phyloP scores from a whole-genome alignment of 2,113 vertebrate genomes.

The Ammospiza nelsoni region DNA sequence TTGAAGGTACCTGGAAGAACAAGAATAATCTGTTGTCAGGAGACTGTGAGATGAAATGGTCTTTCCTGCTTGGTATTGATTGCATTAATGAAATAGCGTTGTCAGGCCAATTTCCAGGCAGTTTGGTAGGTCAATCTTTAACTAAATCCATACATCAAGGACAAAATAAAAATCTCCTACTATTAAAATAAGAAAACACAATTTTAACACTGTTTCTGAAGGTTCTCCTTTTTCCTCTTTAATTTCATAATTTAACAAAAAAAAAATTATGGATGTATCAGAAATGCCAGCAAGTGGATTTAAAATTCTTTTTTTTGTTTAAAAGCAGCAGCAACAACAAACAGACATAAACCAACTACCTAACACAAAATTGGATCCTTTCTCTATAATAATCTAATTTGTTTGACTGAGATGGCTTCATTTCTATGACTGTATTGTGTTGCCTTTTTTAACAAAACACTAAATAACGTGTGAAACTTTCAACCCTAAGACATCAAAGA shows the following conservation, averaged over 20 bases:
- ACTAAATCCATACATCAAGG: conserved; percentile 61
- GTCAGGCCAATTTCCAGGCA: conserved; percentile 55
- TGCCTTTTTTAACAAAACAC: conserved; percentile 81
- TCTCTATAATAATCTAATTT: conserved; percentile 76
- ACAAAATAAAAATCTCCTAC: conserved; percentile 12
- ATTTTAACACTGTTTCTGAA: conserved; percentile 63
- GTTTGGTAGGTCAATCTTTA: conserved; percentile 55
- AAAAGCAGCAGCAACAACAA: conserved; percentile 55
- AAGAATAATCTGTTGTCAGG: neutral
- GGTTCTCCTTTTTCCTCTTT: conserved; percentile 71
- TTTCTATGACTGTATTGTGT: conserved; percentile 83
- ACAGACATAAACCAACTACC: conserved; percentile 66
- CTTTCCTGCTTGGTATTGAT: conserved; percentile 60
- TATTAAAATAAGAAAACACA: conserved; percentile 42
- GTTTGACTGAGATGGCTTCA: conserved; percentile 81
- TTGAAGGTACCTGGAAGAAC: conserved; percentile 5
- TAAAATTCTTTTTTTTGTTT: conserved; percentile 64
- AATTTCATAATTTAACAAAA: conserved; percentile 52
- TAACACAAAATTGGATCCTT: conserved; percentile 76
- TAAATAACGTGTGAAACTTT: conserved; percentile 79
- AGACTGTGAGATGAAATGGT: conserved; percentile 40
- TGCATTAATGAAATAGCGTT: conserved; percentile 33
- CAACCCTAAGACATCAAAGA: conserved; percentile 75
- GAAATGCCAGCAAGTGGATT: conserved; percentile 73
- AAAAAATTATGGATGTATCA: conserved; percentile 54